Evolutionary conservation across 2,797 vertebrate genomes (phyloP).

Genomic region (Helostoma temminkii): DNA sequence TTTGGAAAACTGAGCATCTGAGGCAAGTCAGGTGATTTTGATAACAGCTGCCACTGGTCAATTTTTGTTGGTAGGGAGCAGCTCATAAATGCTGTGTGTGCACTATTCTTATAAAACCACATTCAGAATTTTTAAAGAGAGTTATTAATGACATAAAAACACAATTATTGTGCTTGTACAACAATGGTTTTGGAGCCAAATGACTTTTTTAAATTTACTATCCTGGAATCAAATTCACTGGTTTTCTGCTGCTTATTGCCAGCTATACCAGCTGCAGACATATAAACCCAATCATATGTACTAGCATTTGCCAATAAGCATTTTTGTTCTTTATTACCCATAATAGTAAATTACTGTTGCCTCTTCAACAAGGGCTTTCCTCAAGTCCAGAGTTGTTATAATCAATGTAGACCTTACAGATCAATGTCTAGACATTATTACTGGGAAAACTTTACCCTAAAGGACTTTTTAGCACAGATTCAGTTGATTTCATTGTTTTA

Average conservation of each 20-base stretch:
- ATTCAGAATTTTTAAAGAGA: conserved; percentile 12
- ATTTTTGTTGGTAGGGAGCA: conserved; percentile 13
- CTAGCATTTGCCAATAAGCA: conserved; percentile 55
- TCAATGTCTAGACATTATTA: conserved; percentile 71
- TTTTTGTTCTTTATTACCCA: conserved; percentile 59
- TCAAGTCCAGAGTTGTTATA: conserved; percentile 62
- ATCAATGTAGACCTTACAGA: conserved; percentile 50
- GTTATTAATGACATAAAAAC: conserved; percentile 11
- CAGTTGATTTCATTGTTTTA: conserved; percentile 61
- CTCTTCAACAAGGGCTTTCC: conserved; percentile 48
- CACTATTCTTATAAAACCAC: neutral
- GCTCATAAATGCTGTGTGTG: conserved; percentile 14
- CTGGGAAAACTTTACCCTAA: conserved; percentile 46
- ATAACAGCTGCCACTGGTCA: conserved; percentile 39
- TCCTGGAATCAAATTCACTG: conserved; percentile 27
- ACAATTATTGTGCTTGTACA: conserved; percentile 15
- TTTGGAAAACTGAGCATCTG: conserved; percentile 29
- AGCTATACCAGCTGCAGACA: conserved; percentile 50
- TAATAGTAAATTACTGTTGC: conserved; percentile 52
- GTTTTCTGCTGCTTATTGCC: conserved; percentile 55
- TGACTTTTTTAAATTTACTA: conserved; percentile 14
- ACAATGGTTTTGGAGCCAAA: conserved; percentile 15
- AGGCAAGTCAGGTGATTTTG: conserved; percentile 61
- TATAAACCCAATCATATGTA: conserved; percentile 30
- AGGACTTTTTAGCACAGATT: conserved; percentile 35